phyloP scores from a whole-genome alignment of 1,140 invertebrate species.

The Saccostrea glomerata region DNA sequence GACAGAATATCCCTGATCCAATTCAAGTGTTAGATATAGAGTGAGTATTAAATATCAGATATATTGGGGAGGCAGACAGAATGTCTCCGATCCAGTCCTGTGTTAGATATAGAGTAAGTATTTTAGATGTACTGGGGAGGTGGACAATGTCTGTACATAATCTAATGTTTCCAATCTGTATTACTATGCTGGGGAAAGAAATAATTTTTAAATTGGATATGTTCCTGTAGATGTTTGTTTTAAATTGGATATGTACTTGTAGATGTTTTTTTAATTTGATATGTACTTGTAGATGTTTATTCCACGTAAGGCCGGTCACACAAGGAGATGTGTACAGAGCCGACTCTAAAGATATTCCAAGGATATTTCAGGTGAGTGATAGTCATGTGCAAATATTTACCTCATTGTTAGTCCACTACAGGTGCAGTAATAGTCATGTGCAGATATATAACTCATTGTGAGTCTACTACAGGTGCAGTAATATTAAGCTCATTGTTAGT shows the following conservation, averaged over 20 bases:
- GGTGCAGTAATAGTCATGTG: too few species aligned
- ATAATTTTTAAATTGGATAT: too few species aligned
- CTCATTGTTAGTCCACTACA: too few species aligned
- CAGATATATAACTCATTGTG: too few species aligned
- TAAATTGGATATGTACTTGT: too few species aligned
- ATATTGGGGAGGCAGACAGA: constrained; percentile 81
- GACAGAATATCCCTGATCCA: constrained; percentile 91
- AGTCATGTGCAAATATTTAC: constrained; percentile 82
- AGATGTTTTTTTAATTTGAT: not conserved
- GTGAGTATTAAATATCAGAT: constrained; percentile 81
- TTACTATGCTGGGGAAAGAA: too few species aligned
- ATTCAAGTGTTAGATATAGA: constrained; percentile 96
- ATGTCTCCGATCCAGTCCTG: constrained; percentile 93
- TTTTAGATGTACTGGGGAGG: not conserved
- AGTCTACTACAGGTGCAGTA: too few species aligned
- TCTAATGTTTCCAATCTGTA: constrained; percentile 87
- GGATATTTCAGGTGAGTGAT: constrained; percentile 87
- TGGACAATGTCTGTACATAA: constrained; percentile 77
- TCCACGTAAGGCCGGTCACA: constrained; percentile 98
- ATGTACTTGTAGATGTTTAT: constrained; percentile 91
- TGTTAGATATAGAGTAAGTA: constrained; percentile 94
- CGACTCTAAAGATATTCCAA: constrained; percentile 98
- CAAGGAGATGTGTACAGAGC: constrained; percentile 99
- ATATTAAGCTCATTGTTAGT: too few species aligned
- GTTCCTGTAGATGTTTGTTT: constrained; percentile 89